phyloP scores from a whole-genome alignment of 2,797 vertebrate species.

The Tokudaia muenninki region DNA sequence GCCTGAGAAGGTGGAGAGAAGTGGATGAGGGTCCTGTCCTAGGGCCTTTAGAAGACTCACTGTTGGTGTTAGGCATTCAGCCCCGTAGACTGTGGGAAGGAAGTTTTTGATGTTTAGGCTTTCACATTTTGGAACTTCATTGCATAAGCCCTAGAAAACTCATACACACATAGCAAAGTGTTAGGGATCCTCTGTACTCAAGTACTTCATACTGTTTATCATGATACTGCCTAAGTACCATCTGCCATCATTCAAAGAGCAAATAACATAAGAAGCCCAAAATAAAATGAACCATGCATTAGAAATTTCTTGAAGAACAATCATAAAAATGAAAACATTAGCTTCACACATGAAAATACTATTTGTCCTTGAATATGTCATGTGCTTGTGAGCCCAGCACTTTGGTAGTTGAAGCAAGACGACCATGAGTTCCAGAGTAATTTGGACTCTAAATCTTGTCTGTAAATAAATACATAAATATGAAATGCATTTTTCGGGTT shows the following conservation, averaged over 20 bases:
- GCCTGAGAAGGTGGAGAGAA: not conserved
- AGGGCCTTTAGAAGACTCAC: not conserved
- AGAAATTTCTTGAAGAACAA: not conserved
- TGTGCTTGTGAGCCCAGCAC: not conserved
- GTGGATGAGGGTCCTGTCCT: not conserved
- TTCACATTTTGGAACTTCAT: not conserved
- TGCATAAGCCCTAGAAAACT: not conserved
- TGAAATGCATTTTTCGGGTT: not conserved
- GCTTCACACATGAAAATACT: not conserved
- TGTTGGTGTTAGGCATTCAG: not conserved
- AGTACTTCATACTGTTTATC: not conserved
- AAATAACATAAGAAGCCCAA: not conserved
- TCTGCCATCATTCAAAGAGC: not conserved
- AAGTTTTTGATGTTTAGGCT: no score
- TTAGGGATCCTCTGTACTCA: not conserved
- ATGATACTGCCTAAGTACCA: not conserved
- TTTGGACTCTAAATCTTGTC: not conserved
- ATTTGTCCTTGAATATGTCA: not conserved
- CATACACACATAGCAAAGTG: not conserved
- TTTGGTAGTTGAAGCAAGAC: not conserved
- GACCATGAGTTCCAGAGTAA: not conserved
- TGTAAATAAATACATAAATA: not conserved
- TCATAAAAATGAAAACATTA: not conserved
- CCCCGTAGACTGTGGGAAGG: not conserved
- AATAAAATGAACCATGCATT: not conserved